Percentiles rank a stretch among this genome's conserved stretches.
These are phyloP conservation scores for Dipodomys spectabilis DNA, from an alignment of 2,113 vertebrate species.

Conservation along the genomic window DNA sequence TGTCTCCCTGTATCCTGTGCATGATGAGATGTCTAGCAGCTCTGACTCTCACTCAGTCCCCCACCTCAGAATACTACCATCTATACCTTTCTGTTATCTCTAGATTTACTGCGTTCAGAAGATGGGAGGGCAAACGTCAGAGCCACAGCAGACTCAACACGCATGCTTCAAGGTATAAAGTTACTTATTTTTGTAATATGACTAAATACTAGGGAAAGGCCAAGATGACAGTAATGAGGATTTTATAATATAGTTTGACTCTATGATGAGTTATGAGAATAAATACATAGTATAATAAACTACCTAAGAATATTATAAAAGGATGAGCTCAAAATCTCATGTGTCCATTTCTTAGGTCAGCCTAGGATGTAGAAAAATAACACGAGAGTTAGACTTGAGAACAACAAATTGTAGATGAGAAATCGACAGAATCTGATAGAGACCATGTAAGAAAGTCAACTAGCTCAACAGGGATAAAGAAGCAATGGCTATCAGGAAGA, in stretches of 20 bases:
- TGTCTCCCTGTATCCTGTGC: neutral
- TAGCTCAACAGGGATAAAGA: neutral
- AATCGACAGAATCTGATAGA: neutral
- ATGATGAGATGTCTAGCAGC: too few relatives aligned
- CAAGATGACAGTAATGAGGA: too few relatives aligned
- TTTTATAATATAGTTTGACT: neutral
- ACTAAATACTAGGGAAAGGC: neutral
- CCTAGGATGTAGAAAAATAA: neutral
- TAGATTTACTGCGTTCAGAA: neutral
- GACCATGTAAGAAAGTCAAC: neutral
- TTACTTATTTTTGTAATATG: neutral
- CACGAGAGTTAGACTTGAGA: neutral
- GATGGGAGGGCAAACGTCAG: neutral
- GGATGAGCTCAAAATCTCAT: neutral
- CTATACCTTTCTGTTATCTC: neutral
- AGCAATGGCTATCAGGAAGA: neutral
- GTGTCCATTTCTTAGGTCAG: neutral
- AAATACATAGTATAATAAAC: neutral
- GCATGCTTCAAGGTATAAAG: neutral
- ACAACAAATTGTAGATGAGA: neutral
- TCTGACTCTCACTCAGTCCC: neutral
- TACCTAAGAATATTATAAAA: neutral
- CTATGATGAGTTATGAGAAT: neutral
- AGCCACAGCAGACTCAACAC: neutral
- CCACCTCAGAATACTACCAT: accelerated